Percentiles rank a stretch among this genome's conserved stretches.
These are phyloP conservation scores for Strongylocentrotus purpuratus DNA, from an alignment of 35 echinoderm and acorn worm species.

Conservation along the genomic window DNA sequence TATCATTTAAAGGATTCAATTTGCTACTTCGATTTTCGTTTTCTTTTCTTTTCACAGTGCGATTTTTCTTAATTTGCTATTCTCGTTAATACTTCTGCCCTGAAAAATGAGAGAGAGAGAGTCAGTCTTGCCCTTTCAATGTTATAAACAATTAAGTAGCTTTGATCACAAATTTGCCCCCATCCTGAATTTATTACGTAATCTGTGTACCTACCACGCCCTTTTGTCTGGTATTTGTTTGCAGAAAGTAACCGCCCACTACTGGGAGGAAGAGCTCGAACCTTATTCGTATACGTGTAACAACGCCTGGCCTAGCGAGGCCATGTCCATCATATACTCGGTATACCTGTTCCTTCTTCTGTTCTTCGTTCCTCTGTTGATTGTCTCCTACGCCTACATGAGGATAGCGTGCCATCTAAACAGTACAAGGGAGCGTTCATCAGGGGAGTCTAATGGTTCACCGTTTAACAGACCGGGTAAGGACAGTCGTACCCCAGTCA, in stretches of 20 bases:
- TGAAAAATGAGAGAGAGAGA: no score
- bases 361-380: not conserved
- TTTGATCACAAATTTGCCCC: no score
- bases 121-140: no score
- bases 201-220: no score
- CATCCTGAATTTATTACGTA: no score
- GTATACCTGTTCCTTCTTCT: conserved; percentile 25
- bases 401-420: not conserved
- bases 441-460: not conserved
- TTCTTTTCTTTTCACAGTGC: no score
- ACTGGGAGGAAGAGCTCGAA: not conserved
- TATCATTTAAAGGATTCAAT: no score
- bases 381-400: conserved; percentile 38
- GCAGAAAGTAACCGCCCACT: not conserved
- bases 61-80: no score
- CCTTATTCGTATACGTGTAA: not conserved
- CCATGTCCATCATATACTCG: not conserved
- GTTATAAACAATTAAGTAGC: no score
- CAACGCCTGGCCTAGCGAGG: not conserved
- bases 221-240: not conserved
- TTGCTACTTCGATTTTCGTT: no score
- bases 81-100: no score
- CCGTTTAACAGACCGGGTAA: conserved; percentile 10
- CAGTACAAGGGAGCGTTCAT: not conserved
- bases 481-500: not conserved